Evolutionary conservation across 2,888 invertebrate species (phyloP), one percentile per base, ranked within the genome.

Genomic region (Zonitis immaculata): DNA sequence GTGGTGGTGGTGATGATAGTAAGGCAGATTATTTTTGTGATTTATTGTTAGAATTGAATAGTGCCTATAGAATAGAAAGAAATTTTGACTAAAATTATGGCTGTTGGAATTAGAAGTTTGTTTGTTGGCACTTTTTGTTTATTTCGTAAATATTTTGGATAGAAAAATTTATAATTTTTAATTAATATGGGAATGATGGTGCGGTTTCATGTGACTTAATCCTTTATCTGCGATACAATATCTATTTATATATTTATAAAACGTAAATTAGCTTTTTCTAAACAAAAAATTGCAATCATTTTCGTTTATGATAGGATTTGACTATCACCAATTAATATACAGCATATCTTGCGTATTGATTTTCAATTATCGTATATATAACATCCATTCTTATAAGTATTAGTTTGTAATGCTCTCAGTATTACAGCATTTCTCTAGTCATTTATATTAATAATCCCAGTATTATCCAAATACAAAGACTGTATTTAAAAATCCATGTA

Each of bases 381-480:
- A n/a, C n/a, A n/a, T n/a, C n/a, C n/a, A n/a, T n/a, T n/a, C n/a
- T n/a, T n/a, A n/a, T n/a, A n/a, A n/a, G n/a, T n/a, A n/a, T 12
- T 30, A 14, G 14, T 35, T 16, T 16, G 18, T 18, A 35, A 18
- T 8, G 18, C 18, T 42, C 53, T n/a, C n/a, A 53, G 53, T 53
- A 53, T 53, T 53, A 53, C 25, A 18, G 16, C 18, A 35, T 18
- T 27, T 44, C 47, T 64, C 64, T 64, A 64, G 64, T 64, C 64
- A 63, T 42, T 56, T n/a, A 58, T 49, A 44, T 53, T 9, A 60
- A 43, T 47, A 35, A 51, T 49, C 30, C 56, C 65, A 65, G 65
- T 65, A 65, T 65, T 65, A 63, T n/a, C 49, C 42, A 50, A 53
- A 52, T 60, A 57, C 60, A 64, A 67, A 67, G 66, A 67, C 66